Evolutionary conservation across 2,888 invertebrate species (phyloP), one percentile per base, ranked within the genome.

Genomic region (Aphrophora alni): DNA sequence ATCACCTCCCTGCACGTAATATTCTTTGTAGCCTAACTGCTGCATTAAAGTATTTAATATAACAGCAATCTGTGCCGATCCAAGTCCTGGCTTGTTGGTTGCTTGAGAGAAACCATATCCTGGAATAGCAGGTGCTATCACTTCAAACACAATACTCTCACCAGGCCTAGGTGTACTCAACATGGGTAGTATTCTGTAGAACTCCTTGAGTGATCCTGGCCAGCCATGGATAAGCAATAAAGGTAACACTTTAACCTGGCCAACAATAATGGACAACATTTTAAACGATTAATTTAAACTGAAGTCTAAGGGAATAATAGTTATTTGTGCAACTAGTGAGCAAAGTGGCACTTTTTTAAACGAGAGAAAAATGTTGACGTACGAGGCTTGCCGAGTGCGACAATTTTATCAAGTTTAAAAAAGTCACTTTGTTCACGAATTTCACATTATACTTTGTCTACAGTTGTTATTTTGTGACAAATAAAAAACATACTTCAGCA

Each of bases 151-250:
- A 84, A 92, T 93, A 69, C 91, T 89, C 27, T 89, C 87, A 73
- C 90, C 90, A 0, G 88, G 86, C 5, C 88, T 88, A 0, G 90
- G 90, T 0, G 89, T 89, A 0, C 90, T 93, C 44, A 95, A 87
- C 80, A 92, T 85, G 0, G 95, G 95, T 78, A 95, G 92, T 24
- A 95, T 87, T 78, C 93, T 93, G 86, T 94, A 93, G 87, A 95
- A 96, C 87, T 97, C 96, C 4, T 93, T 90, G 0, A 96, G 88
- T 0, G 95, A 94, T 1, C 96, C 95, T 0, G 97, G 97, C 97
- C 97, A 97, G 25, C 97, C 96, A 84, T 97, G 96, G 21, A 95
- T 87, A 72, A 97, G 80, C 3, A 97, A 87, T 12, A 97, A 83
- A 0, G 96, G 95, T 0, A 93, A 84, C 0, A 92, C 90, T 85